Percentiles rank a stretch among this genome's conserved stretches.
These are phyloP conservation scores for Mustela nigripes DNA, from an alignment of 2,113 vertebrate genomes.

Conservation along the genomic window DNA sequence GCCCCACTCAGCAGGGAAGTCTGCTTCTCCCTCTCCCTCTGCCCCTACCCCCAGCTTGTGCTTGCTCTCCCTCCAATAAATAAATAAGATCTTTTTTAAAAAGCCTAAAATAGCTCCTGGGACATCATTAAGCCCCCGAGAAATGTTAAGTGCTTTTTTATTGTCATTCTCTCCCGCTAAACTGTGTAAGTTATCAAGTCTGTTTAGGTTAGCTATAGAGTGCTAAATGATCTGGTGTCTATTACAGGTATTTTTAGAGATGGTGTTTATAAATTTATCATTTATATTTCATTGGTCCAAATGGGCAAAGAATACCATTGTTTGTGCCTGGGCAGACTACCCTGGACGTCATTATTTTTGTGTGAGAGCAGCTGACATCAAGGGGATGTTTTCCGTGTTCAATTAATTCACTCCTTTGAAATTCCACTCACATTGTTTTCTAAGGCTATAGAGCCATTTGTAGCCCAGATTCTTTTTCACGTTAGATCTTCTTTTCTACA, in stretches of 20 bases:
- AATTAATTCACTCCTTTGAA: neutral
- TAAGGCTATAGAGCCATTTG: neutral
- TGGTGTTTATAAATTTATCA: neutral
- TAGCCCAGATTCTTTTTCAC: neutral
- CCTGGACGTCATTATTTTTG: neutral
- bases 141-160: neutral
- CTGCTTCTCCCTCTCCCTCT: neutral
- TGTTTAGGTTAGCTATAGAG: neutral
- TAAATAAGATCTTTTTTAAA: neutral
- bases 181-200: neutral
- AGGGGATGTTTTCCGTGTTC: neutral
- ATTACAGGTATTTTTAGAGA: neutral
- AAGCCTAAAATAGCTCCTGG: neutral
- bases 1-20: neutral
- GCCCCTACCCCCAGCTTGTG: neutral
- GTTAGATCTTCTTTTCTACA: conserved; percentile 16
- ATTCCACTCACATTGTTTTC: neutral
- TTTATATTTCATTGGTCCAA: neutral
- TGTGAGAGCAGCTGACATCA: neutral
- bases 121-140: neutral
- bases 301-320: neutral
- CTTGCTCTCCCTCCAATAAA: neutral
- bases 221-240: neutral
- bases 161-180: neutral
- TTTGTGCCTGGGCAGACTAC: neutral